phyloP scores from a whole-genome alignment of 2,797 vertebrate genomes.

The Poecilia velifera region DNA sequence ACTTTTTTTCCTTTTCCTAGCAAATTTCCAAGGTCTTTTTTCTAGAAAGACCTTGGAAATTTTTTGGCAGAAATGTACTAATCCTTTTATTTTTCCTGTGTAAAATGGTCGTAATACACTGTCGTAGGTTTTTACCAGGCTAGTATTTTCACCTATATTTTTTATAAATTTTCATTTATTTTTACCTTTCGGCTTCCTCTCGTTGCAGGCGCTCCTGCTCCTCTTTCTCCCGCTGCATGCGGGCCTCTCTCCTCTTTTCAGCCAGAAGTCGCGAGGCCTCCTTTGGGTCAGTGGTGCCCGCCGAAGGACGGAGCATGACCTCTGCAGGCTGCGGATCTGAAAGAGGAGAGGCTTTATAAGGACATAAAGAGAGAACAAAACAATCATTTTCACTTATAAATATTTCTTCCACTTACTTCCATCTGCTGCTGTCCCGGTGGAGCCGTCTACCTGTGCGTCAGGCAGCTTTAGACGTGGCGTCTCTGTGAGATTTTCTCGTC shows the following conservation, averaged over 20 bases:
- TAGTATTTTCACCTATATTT: not conserved
- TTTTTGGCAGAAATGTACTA: too few relatives aligned
- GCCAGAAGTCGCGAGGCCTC: conserved; percentile 88
- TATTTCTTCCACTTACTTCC: conserved; percentile 50
- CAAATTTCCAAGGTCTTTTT: too few relatives aligned
- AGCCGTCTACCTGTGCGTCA: not conserved
- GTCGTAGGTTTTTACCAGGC: too few relatives aligned
- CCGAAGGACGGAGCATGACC: conserved; percentile 70
- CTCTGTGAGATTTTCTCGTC: conserved; percentile 23
- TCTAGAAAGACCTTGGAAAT: too few relatives aligned
- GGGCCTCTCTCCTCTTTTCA: conserved; percentile 90
- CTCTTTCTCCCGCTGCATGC: conserved; percentile 88
- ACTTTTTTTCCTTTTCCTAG: too few relatives aligned
- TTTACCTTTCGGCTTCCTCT: conserved; percentile 64
- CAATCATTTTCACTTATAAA: not conserved
- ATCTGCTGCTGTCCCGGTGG: conserved; percentile 38
- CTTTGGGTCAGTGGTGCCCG: conserved; percentile 88
- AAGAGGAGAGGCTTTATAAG: conserved; percentile 7
- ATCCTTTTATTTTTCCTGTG: too few relatives aligned
- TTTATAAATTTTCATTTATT: not conserved
- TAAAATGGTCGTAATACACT: too few relatives aligned
- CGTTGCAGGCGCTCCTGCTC: conserved; percentile 83
- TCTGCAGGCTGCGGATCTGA: conserved; percentile 45
- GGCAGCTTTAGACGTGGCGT: conserved; percentile 26
- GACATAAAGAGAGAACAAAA: conserved; percentile 31